A percentile compares a stretch with the other conserved stretches of the same genome.
Evolutionary conservation across 1,140 invertebrate species (phyloP).

Genomic region (Hyles euphorbiae): DNA sequence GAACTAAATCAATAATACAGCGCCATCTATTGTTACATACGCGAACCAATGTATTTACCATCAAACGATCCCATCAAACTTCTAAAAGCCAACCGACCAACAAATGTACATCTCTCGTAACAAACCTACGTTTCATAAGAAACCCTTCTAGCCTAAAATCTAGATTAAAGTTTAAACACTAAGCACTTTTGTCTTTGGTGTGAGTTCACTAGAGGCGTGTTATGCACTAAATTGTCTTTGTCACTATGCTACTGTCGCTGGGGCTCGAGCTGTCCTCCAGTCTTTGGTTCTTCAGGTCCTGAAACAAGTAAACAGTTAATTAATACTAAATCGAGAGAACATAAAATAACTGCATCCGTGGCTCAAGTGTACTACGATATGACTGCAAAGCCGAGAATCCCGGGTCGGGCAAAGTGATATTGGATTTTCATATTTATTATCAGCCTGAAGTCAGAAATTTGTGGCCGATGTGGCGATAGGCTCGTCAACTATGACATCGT

Average conservation of each 20-base stretch:
- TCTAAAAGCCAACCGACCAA: constrained; percentile 8
- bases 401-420: too few species aligned
- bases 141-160: not conserved
- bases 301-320: constrained; percentile 30
- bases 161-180: not conserved
- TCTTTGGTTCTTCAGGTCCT: constrained; percentile 58
- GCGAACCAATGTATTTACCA: not conserved
- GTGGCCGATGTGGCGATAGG: too few species aligned
- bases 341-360: not conserved
- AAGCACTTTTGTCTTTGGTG: constrained; percentile 20
- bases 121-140: not conserved
- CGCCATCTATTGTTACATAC: too few species aligned
- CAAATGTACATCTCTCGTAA: constrained; percentile 2
- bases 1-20: too few species aligned
- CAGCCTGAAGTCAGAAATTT: too few species aligned
- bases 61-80: constrained; percentile 2
- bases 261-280: constrained; percentile 60
- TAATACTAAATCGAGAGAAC: not conserved
- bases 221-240: constrained; percentile 69
- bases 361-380: too few species aligned
- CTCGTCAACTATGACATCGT: too few species aligned
- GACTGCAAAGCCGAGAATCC: too few species aligned
- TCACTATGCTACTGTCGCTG: constrained; percentile 65
- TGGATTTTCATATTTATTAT: too few species aligned
- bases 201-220: constrained; percentile 58